Evolutionary conservation across 2,888 invertebrate species (phyloP).

Genomic region (Metalampra italica): DNA sequence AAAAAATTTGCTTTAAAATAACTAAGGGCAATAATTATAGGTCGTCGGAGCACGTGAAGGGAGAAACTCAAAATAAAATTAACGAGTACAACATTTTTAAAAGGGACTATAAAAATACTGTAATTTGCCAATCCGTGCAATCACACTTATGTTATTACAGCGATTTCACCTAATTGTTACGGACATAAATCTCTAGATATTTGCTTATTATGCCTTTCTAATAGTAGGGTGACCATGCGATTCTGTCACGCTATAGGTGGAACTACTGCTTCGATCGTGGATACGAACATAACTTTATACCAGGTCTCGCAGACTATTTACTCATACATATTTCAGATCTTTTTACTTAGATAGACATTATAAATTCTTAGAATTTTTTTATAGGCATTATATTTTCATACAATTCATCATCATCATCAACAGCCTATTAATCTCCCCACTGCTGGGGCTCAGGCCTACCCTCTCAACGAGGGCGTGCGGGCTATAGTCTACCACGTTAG

Average conservation of each 20-base stretch:
- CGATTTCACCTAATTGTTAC: constrained; percentile 54
- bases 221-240: constrained; percentile 50
- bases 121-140: constrained; percentile 33
- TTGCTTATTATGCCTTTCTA: constrained; percentile 60
- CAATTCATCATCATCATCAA: no score
- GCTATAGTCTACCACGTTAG: no score
- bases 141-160: constrained; percentile 37
- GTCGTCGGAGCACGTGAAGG: no score
- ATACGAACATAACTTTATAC: constrained; percentile 4
- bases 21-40: background rate
- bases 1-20: no score
- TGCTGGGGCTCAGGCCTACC: no score
- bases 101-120: background rate
- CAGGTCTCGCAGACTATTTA: no score
- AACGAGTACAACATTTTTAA: background rate
- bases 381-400: no score
- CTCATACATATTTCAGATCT: no score
- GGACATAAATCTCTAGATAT: constrained; percentile 62
- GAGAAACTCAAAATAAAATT: background rate
- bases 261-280: constrained; percentile 30
- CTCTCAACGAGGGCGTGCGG: no score
- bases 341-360: no score
- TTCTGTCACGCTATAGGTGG: constrained; percentile 51
- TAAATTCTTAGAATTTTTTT: no score
- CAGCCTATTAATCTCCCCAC: no score